Base-by-base conservation (phyloP, 2,797 vertebrate genomes). In the Rhodeus uyekii region DNA sequence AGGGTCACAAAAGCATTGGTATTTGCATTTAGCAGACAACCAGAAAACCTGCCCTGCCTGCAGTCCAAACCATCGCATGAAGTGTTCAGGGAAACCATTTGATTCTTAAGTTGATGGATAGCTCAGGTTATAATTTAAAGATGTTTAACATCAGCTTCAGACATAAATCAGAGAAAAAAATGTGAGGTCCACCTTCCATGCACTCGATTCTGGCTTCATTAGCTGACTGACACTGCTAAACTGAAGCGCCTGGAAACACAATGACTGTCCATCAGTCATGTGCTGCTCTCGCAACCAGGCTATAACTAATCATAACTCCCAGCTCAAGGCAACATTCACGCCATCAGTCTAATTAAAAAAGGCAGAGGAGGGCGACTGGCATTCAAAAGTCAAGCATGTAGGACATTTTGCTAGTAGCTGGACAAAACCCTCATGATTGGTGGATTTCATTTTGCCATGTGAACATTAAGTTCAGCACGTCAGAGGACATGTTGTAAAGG, bases 331-430 rank as follows among this genome's bases (percentile, higher is more conserved):
- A 83, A 87, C 44, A 76, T 89, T 91, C 86, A 89, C 87, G 88
- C 90, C 81, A 87, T 83, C 88, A 87, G 90, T 87, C 90, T 94
- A 93, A 94, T 93, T 94, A 91, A 91, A 92, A 90, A 88, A 88
- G 90, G 90, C 92, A 91, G 92, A 89, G 89, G 91, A 89, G 90
- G 90, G 90, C 87, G 87, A 88, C 84, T 91, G 91, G 90, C 91
- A 90, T 91, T 90, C 90, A 93, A 93, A 79, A 80, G 77, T 77
- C 61, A 75, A 73, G 55, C 46, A 85, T 69, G 61, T 82, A 82
- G 80, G 42, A 69, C 74, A 75, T 76, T 80, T 86, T 72, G 76
- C 76, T 86, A 79, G 71, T 76, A 71, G 63, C 44, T 74, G 60
- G 44, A 46, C 44, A 44, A 76, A 83, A 42, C 68, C 78, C 76